phyloP scores from a whole-genome alignment of 2,797 vertebrate species.

The Tragopan temminckii region DNA sequence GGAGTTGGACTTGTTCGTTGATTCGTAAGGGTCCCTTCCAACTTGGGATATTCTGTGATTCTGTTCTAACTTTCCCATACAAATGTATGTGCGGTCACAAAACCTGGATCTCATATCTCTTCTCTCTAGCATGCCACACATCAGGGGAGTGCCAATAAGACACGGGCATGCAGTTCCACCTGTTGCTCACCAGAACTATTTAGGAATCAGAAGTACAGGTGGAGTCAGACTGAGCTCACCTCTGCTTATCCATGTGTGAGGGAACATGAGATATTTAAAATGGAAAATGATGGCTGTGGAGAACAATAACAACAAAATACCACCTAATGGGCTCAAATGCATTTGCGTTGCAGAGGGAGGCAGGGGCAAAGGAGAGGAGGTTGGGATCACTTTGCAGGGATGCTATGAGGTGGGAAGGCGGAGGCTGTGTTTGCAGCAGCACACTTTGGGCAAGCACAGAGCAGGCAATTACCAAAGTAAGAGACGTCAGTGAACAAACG shows the following conservation, averaged over 20 bases:
- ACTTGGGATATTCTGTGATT: background rate
- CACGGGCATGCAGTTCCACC: background rate
- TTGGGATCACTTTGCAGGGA: background rate
- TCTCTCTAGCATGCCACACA: background rate
- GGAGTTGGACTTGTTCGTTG: background rate
- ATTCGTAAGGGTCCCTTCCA: background rate
- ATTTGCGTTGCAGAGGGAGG: background rate
- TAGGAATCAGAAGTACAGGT: background rate
- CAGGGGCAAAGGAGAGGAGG: background rate
- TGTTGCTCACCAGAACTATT: background rate
- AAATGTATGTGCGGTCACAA: background rate
- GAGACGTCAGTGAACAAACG: conserved; percentile 56
- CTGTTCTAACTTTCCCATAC: background rate
- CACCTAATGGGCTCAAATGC: background rate
- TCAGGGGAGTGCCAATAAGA: background rate
- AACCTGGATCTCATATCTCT: background rate
- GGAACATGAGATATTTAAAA: background rate
- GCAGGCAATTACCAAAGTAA: conserved; percentile 51
- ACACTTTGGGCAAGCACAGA: conserved; percentile 1
- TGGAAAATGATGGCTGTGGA: background rate
- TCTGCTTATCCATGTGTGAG: background rate
- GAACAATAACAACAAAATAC: background rate
- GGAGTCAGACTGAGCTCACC: background rate
- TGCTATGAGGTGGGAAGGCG: background rate
- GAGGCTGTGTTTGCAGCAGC: background rate